These are phyloP conservation scores for Dunckerocampus dactyliophorus DNA, from an alignment of 2,113 vertebrate species.

Conservation along the genomic window DNA sequence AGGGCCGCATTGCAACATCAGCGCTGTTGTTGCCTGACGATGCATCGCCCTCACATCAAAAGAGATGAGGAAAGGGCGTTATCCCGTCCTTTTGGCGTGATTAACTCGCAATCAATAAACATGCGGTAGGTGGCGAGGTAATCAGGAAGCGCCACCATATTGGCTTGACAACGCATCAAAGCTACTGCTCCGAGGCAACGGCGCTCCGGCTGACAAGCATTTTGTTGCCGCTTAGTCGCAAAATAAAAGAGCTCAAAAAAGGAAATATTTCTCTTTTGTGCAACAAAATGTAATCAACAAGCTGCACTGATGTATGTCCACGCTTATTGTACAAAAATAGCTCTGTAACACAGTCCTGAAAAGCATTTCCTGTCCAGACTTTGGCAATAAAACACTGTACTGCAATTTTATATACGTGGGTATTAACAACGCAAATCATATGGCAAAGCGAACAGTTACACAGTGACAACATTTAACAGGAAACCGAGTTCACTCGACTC, in stretches of 20 bases:
- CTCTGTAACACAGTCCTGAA: no score
- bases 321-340: no score
- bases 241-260: slow-evolving; percentile 92
- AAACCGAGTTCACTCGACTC: no score
- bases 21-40: slow-evolving; percentile 58
- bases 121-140: slow-evolving; percentile 89
- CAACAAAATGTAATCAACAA: not conserved
- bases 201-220: slow-evolving; percentile 95
- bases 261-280: not conserved
- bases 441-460: no score
- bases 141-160: slow-evolving; percentile 98
- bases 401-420: no score
- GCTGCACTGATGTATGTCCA: not conserved
- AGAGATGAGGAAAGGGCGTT: slow-evolving; percentile 26
- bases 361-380: no score
- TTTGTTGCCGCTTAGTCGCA: slow-evolving; percentile 99
- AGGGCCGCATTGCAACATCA: slow-evolving; percentile 48
- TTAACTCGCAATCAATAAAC: slow-evolving; percentile 99
- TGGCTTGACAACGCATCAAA: slow-evolving; percentile 97
- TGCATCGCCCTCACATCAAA: slow-evolving; percentile 91
- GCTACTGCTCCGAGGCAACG: slow-evolving; percentile 92
- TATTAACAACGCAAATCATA: no score
- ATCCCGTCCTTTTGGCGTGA: slow-evolving; percentile 74
- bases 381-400: no score
- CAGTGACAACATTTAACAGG: no score